A percentile compares a stretch with the other conserved stretches of the same genome.
Evolutionary conservation across 2,113 vertebrate species (phyloP).

Genomic region (Gadus macrocephalus): DNA sequence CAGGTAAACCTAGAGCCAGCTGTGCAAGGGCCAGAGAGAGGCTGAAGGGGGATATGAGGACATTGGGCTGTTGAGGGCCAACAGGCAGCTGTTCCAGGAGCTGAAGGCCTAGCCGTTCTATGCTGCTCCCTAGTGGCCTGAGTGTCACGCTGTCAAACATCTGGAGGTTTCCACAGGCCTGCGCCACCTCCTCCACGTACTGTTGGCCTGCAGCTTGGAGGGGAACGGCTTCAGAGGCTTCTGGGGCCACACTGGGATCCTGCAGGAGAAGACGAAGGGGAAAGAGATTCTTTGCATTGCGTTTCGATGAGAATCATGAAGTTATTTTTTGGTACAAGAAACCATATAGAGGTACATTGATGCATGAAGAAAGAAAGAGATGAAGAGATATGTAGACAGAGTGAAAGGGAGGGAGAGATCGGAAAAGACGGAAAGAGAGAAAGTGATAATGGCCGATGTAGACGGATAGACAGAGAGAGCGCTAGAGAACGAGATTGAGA

Average conservation of each 20-base stretch:
- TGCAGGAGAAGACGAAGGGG: not conserved
- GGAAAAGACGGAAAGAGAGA: not conserved
- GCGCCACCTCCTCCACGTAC: not conserved
- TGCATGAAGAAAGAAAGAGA: not conserved
- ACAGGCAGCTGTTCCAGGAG: conserved; percentile 70
- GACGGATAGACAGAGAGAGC: not conserved
- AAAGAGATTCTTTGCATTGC: not conserved
- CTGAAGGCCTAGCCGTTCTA: conserved; percentile 73
- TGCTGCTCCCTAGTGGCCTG: conserved; percentile 60
- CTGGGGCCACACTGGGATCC: conserved; percentile 3
- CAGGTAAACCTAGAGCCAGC: conserved; percentile 74
- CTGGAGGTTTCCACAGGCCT: conserved; percentile 26
- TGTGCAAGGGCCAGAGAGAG: conserved; percentile 78
- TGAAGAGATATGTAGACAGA: conserved; percentile 8
- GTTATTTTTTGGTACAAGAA: not conserved
- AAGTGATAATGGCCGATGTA: not conserved
- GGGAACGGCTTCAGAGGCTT: not conserved
- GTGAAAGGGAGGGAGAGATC: not conserved
- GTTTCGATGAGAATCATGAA: not conserved
- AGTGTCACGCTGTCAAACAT: conserved; percentile 26
- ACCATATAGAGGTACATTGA: not conserved
- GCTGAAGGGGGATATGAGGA: conserved; percentile 81
- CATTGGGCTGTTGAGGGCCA: conserved; percentile 62
- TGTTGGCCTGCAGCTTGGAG: not conserved
- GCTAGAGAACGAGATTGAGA: not conserved